These are phyloP conservation scores for Pherbina coryleti DNA, from an alignment of 2,888 invertebrate genomes.

Conservation along the genomic window DNA sequence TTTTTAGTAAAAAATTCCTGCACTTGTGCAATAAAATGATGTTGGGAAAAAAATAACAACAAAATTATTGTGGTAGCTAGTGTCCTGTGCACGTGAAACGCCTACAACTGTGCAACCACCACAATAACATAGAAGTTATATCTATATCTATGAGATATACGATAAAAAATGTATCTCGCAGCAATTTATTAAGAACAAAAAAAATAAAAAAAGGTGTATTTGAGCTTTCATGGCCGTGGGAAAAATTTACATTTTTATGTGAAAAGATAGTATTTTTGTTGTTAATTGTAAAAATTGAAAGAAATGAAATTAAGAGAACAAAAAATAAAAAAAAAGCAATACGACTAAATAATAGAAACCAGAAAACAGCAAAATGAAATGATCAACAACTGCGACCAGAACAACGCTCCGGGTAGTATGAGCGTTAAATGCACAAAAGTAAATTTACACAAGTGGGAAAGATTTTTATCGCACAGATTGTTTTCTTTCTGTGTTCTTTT, in stretches of 20 bases:
- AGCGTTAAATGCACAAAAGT: slow-evolving; percentile 13
- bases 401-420: neutral
- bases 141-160: neutral
- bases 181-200: no score
- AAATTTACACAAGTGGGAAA: slow-evolving; percentile 30
- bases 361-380: neutral
- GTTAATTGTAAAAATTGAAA: neutral
- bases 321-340: no score
- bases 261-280: slow-evolving; percentile 5
- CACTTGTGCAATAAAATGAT: slow-evolving; percentile 17
- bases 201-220: slow-evolving; percentile 1
- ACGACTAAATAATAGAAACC: neutral
- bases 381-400: neutral
- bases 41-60: neutral
- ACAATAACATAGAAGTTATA: neutral
- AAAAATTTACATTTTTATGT: slow-evolving; percentile 20
- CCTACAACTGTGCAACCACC: neutral
- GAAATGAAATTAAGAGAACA: no score
- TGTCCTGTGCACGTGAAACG: slow-evolving; percentile 12
- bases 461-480: slow-evolving; percentile 14
- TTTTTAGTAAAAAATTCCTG: neutral
- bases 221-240: slow-evolving; percentile 30
- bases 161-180: neutral
- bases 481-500: neutral
- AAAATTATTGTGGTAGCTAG: neutral